phyloP scores from a whole-genome alignment of 1,140 invertebrate species.

The Papilio aristodemus region DNA sequence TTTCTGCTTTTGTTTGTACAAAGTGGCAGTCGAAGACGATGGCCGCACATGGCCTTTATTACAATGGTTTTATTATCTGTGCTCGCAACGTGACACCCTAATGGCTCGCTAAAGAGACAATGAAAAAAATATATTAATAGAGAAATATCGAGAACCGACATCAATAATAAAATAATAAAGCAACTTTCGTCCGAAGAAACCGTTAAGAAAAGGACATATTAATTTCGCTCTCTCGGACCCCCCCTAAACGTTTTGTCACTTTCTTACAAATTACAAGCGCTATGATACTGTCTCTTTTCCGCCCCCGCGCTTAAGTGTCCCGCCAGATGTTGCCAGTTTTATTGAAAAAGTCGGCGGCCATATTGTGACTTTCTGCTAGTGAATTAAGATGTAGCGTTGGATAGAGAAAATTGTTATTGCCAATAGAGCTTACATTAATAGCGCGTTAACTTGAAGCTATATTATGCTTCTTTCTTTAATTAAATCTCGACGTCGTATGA shows the following conservation, averaged over 20 bases:
- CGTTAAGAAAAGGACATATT: constrained; percentile 73
- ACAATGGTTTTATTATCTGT: constrained; percentile 27
- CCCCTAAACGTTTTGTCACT: constrained; percentile 41
- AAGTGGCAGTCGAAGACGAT: constrained; percentile 12
- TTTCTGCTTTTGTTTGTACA: neutral
- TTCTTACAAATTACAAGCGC: constrained; percentile 33
- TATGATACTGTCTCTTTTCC: constrained; percentile 47
- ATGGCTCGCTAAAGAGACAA: constrained; percentile 40
- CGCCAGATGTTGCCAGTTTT: constrained; percentile 71
- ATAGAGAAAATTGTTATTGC: constrained; percentile 44
- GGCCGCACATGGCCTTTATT: constrained; percentile 23
- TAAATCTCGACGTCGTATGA: constrained; percentile 16
- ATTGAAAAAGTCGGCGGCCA: constrained; percentile 73
- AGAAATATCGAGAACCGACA: constrained; percentile 58
- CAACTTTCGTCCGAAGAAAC: constrained; percentile 56
- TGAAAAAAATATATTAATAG: constrained; percentile 57
- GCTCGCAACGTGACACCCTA: constrained; percentile 24
- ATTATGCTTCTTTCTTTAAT: constrained; percentile 22
- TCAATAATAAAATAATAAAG: constrained; percentile 74
- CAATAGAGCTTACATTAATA: constrained; percentile 29
- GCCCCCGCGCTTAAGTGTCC: constrained; percentile 69
- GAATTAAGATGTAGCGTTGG: constrained; percentile 69
- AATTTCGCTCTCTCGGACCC: constrained; percentile 56
- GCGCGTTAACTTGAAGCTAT: constrained; percentile 17
- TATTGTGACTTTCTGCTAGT: constrained; percentile 65